Conservation (phyloP, 2,797 vertebrate species). For the Silurus lanzhouensis region DNA sequence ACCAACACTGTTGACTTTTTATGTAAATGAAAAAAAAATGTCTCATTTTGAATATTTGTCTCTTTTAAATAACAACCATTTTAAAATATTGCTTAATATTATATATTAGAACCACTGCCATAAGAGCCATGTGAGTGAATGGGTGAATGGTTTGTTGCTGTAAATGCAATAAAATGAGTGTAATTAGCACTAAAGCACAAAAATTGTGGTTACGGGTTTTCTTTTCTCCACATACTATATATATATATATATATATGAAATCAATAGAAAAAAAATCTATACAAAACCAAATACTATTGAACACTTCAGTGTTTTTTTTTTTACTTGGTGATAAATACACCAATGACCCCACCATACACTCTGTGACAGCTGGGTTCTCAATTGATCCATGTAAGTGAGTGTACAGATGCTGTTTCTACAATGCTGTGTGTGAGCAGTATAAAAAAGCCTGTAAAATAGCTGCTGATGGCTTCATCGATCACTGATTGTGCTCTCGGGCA, state of each 20-base stretch:
- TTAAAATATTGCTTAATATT: background rate
- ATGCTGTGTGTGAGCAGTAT: background rate
- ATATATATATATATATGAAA: background rate
- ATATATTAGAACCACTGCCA: background rate
- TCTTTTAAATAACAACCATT: background rate
- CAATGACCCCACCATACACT: background rate
- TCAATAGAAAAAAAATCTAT: background rate
- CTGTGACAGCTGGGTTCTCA: slow-evolving; percentile 1
- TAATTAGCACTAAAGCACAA: background rate
- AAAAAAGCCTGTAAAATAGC: slow-evolving; percentile 16
- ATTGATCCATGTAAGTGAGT: background rate
- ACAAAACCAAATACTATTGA: background rate
- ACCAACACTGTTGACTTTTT: background rate
- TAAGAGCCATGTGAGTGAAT: background rate
- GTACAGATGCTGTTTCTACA: background rate
- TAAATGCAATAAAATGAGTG: background rate
- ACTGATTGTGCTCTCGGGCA: background rate
- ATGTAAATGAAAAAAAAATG: background rate
- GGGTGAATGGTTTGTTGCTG: background rate
- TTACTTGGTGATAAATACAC: slow-evolving; percentile 3
- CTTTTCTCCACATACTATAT: background rate
- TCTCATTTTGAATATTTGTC: background rate
- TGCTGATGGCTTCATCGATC: slow-evolving; percentile 19
- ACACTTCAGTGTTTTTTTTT: background rate
- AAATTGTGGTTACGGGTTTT: background rate